Evolutionary conservation across 2,113 vertebrate genomes (phyloP).

Genomic region (Epinephelus moara): DNA sequence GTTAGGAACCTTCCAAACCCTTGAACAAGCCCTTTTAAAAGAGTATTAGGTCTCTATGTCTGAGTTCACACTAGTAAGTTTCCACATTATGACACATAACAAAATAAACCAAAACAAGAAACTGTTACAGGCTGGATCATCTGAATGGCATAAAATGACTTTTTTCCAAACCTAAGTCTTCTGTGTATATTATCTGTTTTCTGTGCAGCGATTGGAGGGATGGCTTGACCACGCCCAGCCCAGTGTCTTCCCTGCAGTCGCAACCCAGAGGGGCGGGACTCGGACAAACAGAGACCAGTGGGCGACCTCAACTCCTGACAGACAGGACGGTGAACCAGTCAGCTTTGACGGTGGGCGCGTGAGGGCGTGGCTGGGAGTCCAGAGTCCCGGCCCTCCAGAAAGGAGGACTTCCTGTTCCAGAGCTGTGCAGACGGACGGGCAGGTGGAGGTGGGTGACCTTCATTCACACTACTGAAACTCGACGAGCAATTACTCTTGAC

Average conservation of each 20-base stretch:
- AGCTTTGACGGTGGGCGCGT: constrained; percentile 80
- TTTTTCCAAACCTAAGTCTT: not conserved
- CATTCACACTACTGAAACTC: not conserved
- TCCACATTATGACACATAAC: not conserved
- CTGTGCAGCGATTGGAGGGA: constrained; percentile 19
- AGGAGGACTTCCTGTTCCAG: constrained; percentile 57
- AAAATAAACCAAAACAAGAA: too few species aligned
- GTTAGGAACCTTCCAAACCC: too few species aligned
- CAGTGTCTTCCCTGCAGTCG: not conserved
- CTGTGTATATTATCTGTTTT: not conserved
- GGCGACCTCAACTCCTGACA: constrained; percentile 66
- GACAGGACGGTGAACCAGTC: constrained; percentile 34
- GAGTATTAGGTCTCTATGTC: too few species aligned
- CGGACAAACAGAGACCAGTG: constrained; percentile 5
- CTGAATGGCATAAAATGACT: not conserved
- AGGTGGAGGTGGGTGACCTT: constrained; percentile 17
- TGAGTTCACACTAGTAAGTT: too few species aligned
- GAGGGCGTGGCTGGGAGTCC: constrained; percentile 83
- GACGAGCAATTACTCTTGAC: too few species aligned
- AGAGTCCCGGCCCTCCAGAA: constrained; percentile 46
- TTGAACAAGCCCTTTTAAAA: too few species aligned
- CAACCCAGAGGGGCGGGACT: not conserved
- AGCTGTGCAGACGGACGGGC: constrained; percentile 75
- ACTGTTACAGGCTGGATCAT: not conserved
- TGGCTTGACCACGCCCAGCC: constrained; percentile 22